Percentiles rank a stretch among this genome's conserved stretches.
Conservation (phyloP, 2,113 vertebrate genomes). For the Erythrocercus mccallii region DNA sequence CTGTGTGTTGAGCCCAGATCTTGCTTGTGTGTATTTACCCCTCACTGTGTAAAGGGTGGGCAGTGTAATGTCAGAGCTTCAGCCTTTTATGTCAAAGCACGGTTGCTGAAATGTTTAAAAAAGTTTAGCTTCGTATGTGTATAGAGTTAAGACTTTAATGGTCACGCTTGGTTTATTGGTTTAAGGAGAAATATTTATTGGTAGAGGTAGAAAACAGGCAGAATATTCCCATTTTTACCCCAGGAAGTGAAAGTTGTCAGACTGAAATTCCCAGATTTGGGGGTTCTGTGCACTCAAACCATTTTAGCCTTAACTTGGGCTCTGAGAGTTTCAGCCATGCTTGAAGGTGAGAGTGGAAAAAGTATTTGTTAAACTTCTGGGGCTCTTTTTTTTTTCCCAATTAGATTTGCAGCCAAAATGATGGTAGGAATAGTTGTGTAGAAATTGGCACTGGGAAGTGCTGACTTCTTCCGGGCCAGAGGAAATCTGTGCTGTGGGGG, state of each 20-base stretch:
- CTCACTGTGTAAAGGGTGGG: neutral
- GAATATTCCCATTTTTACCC: neutral
- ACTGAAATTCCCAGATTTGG: neutral
- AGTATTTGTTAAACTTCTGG: neutral
- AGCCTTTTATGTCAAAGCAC: neutral
- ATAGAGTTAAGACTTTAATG: neutral
- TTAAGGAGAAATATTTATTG: neutral
- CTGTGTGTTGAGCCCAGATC: neutral
- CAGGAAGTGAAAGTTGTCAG: neutral
- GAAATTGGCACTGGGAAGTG: neutral
- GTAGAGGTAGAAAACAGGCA: neutral
- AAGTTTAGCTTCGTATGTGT: accelerated
- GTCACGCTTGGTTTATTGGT: neutral
- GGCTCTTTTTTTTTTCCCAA: accelerated
- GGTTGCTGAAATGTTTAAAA: neutral
- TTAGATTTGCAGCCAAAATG: neutral
- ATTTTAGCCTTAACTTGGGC: neutral
- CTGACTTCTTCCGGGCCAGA: neutral
- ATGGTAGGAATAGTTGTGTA: accelerated
- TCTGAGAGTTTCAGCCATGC: neutral
- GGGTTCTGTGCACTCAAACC: neutral
- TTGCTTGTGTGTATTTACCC: accelerated
- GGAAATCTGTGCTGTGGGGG: neutral
- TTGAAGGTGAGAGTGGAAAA: neutral
- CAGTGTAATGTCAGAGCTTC: neutral